These are phyloP conservation scores for Rhimphoctona megacephalus DNA, from an alignment of 2,888 invertebrate species.

Conservation along the genomic window DNA sequence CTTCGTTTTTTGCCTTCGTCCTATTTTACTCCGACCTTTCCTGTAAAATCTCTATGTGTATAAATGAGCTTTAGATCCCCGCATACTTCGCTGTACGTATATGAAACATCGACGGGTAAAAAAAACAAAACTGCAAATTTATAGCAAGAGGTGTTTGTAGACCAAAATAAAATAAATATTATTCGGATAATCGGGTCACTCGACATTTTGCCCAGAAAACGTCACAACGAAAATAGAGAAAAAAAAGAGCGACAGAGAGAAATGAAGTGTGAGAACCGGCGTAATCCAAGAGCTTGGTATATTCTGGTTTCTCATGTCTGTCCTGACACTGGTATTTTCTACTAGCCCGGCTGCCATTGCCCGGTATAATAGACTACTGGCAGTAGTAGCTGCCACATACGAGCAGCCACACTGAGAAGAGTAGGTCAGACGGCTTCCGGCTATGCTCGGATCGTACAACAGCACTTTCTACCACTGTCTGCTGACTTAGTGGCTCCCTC, in stretches of 20 bases:
- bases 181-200: conserved; percentile 33
- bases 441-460: conserved; percentile 11
- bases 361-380: conserved; percentile 42
- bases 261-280: conserved; percentile 16
- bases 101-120: too few species aligned
- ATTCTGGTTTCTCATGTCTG: conserved; percentile 42
- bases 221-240: background rate
- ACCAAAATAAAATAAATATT: background rate
- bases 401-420: conserved; percentile 44
- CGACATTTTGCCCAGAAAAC: background rate
- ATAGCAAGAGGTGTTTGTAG: background rate
- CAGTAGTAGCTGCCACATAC: conserved; percentile 53
- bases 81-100: too few species aligned
- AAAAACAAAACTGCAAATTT: background rate
- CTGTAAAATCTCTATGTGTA: too few species aligned
- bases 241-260: conserved; percentile 5
- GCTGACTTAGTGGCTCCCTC: conserved; percentile 49
- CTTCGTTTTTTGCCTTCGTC: too few species aligned
- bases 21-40: too few species aligned
- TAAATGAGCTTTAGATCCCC: too few species aligned
- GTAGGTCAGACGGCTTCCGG: conserved; percentile 57
- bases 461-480: conserved; percentile 46
- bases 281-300: conserved; percentile 33
- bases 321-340: conserved; percentile 29
- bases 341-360: conserved; percentile 26